Conservation (phyloP, 2,797 vertebrate species). For the Chloroceryle inda region DNA sequence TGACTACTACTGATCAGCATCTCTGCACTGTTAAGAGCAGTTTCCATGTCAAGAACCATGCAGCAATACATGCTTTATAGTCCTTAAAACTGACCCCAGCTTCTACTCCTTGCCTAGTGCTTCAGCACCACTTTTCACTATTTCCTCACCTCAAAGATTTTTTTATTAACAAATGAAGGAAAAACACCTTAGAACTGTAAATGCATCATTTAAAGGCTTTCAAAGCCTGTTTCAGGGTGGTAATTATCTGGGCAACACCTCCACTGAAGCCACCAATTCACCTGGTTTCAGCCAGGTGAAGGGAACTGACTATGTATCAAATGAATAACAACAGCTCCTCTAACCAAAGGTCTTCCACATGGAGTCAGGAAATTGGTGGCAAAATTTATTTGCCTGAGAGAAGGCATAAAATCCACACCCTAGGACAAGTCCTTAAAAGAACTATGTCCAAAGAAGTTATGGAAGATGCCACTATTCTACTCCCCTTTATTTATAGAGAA, state of each 20-base stretch:
- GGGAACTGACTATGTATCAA: accelerated
- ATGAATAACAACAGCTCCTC: neutral
- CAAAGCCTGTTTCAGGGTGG: neutral
- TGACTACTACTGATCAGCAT: neutral
- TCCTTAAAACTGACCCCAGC: neutral
- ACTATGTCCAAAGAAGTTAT: neutral
- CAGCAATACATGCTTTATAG: neutral
- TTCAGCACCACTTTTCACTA: neutral
- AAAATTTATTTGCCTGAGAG: neutral
- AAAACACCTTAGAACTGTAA: neutral
- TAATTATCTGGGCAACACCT: neutral
- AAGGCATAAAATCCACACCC: neutral
- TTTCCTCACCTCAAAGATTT: neutral
- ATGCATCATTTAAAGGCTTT: neutral
- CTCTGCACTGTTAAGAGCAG: neutral
- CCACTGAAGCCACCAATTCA: neutral
- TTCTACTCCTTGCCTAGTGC: neutral
- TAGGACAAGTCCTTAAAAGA: neutral
- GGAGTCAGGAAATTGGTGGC: neutral
- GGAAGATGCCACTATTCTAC: neutral
- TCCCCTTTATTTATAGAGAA: neutral
- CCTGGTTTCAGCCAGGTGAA: neutral
- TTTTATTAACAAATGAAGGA: neutral
- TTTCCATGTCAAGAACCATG: neutral
- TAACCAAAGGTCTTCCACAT: neutral